Conservation (phyloP, 2,113 vertebrate species). For the Cairina moschata region DNA sequence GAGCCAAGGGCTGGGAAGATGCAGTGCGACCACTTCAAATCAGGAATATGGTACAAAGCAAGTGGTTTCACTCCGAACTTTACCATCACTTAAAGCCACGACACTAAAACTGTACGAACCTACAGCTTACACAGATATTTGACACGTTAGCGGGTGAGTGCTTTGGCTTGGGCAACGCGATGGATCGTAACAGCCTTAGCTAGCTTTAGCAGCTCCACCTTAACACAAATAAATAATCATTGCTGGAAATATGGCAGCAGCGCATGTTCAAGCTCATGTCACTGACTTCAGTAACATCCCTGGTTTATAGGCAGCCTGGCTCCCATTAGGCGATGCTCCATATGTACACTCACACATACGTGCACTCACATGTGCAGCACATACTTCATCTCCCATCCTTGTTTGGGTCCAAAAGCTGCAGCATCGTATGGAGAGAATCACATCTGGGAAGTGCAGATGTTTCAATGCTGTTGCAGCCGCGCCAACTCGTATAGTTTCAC, state of each 20-base stretch:
- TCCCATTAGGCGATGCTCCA: neutral
- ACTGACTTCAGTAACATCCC: neutral
- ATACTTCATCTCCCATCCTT: constrained; percentile 26
- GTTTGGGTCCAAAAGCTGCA: neutral
- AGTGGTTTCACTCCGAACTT: neutral
- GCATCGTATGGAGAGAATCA: neutral
- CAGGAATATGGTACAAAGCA: neutral
- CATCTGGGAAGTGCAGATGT: constrained; percentile 42
- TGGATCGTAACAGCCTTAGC: neutral
- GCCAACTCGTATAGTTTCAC: neutral
- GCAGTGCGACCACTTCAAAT: neutral
- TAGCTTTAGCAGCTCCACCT: neutral
- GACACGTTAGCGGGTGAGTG: neutral
- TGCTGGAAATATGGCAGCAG: neutral
- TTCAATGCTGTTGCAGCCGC: neutral
- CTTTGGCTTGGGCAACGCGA: neutral
- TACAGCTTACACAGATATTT: neutral
- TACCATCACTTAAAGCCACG: neutral
- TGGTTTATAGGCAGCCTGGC: neutral
- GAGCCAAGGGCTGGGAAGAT: neutral
- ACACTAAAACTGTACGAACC: neutral
- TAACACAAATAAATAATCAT: neutral
- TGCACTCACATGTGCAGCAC: constrained; percentile 32
- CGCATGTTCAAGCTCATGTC: neutral
- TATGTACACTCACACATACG: neutral